Evolutionary conservation across 1,140 invertebrate genomes (phyloP).

Genomic region (Drosophila quadrilineata): DNA sequence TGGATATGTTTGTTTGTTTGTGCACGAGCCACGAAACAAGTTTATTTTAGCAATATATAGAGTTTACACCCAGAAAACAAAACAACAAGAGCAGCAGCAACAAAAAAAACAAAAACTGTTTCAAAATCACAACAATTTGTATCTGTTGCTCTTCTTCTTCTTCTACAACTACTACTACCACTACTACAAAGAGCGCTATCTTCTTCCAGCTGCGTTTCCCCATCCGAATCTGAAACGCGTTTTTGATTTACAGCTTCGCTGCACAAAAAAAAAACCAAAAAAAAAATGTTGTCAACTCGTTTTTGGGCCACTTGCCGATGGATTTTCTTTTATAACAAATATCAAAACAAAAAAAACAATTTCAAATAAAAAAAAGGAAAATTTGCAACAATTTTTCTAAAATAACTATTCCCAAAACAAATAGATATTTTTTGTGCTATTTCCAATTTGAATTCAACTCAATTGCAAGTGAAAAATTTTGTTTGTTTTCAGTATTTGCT

Average conservation of each 20-base stretch:
- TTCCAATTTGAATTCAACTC: no score
- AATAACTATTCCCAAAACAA: no score
- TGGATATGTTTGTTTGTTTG: conserved; percentile 1
- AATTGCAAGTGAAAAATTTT: no score
- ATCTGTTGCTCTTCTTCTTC: conserved; percentile 5
- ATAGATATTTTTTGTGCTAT: no score
- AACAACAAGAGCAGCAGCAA: conserved; percentile 32
- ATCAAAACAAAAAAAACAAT: background rate
- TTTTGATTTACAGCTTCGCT: conserved; percentile 39
- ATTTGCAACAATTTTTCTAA: conserved; percentile 2
- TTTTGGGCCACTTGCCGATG: conserved; percentile 26
- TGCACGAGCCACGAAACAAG: conserved; percentile 38
- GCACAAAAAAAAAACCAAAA: no score
- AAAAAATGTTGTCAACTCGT: conserved; percentile 28
- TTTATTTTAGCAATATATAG: conserved; percentile 39
- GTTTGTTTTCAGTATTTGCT: no score
- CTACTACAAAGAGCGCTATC: no score
- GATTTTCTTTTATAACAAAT: conserved; percentile 23
- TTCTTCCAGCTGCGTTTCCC: background rate
- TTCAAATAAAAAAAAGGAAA: background rate
- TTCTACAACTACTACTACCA: background rate
- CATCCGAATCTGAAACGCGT: conserved; percentile 22
- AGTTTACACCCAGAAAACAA: conserved; percentile 37
- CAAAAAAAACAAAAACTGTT: conserved; percentile 38
- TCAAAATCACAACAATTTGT: conserved; percentile 31